Percentiles rank a stretch among this genome's conserved stretches.
Evolutionary conservation across 2,888 invertebrate genomes (phyloP).

Genomic region (Trichogramma dendrolimi): DNA sequence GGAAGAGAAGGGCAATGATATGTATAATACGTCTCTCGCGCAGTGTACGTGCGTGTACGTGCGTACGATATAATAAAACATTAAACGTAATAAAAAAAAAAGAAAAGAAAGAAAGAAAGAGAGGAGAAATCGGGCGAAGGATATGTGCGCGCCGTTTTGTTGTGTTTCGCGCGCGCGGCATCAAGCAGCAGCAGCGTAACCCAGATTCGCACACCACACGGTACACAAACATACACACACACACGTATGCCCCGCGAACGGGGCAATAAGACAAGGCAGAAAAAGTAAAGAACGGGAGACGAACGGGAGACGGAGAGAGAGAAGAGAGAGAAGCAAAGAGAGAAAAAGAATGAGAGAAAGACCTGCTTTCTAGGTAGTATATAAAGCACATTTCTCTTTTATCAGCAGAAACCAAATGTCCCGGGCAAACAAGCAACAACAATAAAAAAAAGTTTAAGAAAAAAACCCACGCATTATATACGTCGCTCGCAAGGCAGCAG

Average conservation of each 20-base stretch:
- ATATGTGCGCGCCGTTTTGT: too few species aligned
- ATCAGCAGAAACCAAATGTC: slow-evolving; percentile 33
- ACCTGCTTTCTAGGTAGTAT: slow-evolving; percentile 52
- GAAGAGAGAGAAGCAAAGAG: slow-evolving; percentile 21
- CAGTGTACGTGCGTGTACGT: not conserved
- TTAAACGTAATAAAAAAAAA: slow-evolving; percentile 1
- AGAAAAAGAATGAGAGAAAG: slow-evolving; percentile 36
- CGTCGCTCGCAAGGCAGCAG: slow-evolving; percentile 24
- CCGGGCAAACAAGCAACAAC: slow-evolving; percentile 34
- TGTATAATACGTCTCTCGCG: too few species aligned
- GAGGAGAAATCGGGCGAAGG: too few species aligned
- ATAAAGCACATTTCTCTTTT: slow-evolving; percentile 47
- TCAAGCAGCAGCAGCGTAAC: too few species aligned
- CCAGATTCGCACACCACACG: too few species aligned
- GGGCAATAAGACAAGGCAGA: not conserved
- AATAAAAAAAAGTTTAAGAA: too few species aligned
- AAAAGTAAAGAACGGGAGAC: not conserved
- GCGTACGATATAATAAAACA: not conserved
- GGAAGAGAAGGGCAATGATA: too few species aligned
- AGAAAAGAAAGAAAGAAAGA: not conserved
- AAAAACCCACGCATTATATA: too few species aligned
- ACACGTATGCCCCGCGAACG: not conserved
- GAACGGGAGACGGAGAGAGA: slow-evolving; percentile 6
- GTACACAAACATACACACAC: not conserved
- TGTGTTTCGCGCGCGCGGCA: too few species aligned